Evolutionary conservation across 2,113 vertebrate genomes (phyloP).

Genomic region (Semnornis frantzii): DNA sequence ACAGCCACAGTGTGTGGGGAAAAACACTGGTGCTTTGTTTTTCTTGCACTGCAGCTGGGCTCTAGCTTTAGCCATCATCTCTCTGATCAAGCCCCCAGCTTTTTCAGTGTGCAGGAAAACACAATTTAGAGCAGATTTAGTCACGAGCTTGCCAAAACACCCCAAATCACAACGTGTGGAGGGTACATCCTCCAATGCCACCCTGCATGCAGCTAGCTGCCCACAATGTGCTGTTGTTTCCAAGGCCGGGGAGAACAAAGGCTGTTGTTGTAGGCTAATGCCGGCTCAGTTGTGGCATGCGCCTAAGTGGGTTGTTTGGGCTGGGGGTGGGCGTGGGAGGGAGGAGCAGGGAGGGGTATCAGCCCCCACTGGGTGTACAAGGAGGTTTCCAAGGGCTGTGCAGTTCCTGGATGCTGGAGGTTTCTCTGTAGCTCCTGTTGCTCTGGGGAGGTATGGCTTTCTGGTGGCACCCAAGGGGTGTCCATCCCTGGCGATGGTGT

Average conservation of each 20-base stretch:
- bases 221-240: slow-evolving; percentile 54
- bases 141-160: neutral
- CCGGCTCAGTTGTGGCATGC: neutral
- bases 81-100: neutral
- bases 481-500: accelerated
- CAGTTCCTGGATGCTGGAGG: neutral
- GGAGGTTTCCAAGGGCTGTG: neutral
- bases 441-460: neutral
- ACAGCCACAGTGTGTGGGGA: accelerated
- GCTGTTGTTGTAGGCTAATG: neutral
- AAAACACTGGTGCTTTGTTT: neutral
- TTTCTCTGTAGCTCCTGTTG: neutral
- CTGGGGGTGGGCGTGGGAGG: accelerated
- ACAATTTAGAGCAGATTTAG: neutral
- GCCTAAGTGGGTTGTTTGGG: neutral
- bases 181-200: neutral
- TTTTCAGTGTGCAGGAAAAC: accelerated
- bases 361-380: neutral
- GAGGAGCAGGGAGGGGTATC: neutral
- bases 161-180: neutral
- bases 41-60: accelerated
- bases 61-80: neutral
- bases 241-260: neutral
- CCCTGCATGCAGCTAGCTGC: neutral
- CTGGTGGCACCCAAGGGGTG: neutral